phyloP scores from a whole-genome alignment of 2,888 invertebrate species.

The Meteorus colon region DNA sequence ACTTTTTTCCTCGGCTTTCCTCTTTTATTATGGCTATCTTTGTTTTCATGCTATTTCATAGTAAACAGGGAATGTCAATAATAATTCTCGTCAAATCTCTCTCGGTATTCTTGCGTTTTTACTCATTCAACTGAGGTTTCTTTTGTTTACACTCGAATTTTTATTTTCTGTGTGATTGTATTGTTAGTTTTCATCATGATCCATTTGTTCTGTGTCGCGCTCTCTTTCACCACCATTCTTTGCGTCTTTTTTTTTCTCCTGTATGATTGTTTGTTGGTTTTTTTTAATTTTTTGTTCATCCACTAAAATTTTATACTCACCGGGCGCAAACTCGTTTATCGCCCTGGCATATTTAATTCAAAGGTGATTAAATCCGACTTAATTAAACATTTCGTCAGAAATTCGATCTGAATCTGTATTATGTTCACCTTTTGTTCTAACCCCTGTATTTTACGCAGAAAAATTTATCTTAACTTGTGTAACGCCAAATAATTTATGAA shows the following conservation, averaged over 20 bases:
- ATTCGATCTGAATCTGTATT: neutral
- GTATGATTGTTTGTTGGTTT: neutral
- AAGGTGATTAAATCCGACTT: neutral
- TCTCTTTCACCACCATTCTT: neutral
- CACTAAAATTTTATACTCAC: neutral
- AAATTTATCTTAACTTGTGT: no score
- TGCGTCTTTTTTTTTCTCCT: neutral
- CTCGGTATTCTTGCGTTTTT: neutral
- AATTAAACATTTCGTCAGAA: neutral
- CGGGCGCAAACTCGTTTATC: neutral
- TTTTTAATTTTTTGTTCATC: neutral
- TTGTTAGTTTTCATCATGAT: neutral
- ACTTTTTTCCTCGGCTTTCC: neutral
- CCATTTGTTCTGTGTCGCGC: neutral
- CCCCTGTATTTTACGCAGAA: neutral
- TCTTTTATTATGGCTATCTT: neutral
- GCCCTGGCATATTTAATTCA: neutral
- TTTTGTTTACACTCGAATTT: neutral
- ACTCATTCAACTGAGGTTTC: neutral
- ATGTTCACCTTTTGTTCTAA: neutral
- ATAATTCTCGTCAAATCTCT: neutral
- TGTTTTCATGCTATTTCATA: neutral
- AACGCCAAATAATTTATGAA: no score
- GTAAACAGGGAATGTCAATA: neutral
- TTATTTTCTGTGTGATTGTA: neutral